These are phyloP conservation scores for Acanthosepion pharaonis DNA, from an alignment of 2,888 invertebrate species.

Conservation along the genomic window DNA sequence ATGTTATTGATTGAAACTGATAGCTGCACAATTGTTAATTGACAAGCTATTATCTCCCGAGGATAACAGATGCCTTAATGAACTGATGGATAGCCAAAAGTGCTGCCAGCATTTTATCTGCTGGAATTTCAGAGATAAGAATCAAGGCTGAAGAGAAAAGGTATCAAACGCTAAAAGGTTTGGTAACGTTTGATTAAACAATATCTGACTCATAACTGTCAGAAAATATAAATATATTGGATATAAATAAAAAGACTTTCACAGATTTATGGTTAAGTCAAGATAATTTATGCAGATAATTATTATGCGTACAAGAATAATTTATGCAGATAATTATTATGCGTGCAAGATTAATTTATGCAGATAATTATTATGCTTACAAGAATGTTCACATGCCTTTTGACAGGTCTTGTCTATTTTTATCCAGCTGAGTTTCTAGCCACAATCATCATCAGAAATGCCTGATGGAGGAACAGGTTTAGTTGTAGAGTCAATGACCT, in stretches of 20 bases:
- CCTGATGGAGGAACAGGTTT: too few species aligned
- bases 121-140: neutral
- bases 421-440: too few species aligned
- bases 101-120: neutral
- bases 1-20: neutral
- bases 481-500: too few species aligned
- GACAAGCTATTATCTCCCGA: neutral
- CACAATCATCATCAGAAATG: too few species aligned
- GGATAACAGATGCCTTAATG: neutral
- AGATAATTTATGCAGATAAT: neutral
- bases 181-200: neutral
- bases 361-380: too few species aligned
- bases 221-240: neutral
- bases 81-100: neutral
- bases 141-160: neutral
- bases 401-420: too few species aligned
- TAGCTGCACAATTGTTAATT: constrained; percentile 7
- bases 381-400: too few species aligned
- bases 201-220: neutral
- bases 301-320: neutral
- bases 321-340: neutral
- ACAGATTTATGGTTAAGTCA: neutral
- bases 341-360: neutral
- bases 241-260: neutral
- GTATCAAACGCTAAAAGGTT: neutral